Evolutionary conservation across 2,888 invertebrate genomes (phyloP).

Genomic region (Diadromus collaris): DNA sequence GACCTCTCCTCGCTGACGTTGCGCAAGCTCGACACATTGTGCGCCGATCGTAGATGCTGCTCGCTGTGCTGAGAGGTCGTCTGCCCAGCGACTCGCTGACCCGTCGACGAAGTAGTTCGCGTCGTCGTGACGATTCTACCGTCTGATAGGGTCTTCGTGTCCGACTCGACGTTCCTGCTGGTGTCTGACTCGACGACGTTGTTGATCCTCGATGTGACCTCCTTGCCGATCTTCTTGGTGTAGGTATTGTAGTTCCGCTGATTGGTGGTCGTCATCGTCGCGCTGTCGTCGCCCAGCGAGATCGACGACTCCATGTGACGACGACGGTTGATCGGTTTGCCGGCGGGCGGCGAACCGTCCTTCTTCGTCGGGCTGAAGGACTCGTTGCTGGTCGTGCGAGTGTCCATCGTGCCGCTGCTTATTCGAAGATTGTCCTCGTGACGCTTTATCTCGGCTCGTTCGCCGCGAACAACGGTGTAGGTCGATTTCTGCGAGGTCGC

Average conservation of each 20-base stretch:
- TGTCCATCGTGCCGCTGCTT: slow-evolving; percentile 81
- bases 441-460: slow-evolving; percentile 80
- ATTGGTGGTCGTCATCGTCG: slow-evolving; percentile 82
- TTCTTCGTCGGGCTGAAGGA: slow-evolving; percentile 82
- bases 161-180: slow-evolving; percentile 67
- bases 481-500: slow-evolving; percentile 80
- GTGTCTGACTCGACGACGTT: slow-evolving; percentile 62
- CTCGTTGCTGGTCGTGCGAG: slow-evolving; percentile 82
- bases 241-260: slow-evolving; percentile 83
- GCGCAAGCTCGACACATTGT: slow-evolving; percentile 56
- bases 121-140: slow-evolving; percentile 82
- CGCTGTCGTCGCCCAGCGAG: slow-evolving; percentile 82
- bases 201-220: slow-evolving; percentile 66
- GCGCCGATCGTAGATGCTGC: slow-evolving; percentile 56
- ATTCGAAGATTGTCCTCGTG: slow-evolving; percentile 81
- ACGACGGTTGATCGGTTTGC: slow-evolving; percentile 82
- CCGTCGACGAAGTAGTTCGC: slow-evolving; percentile 80
- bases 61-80: slow-evolving; percentile 49
- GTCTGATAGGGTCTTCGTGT: slow-evolving; percentile 81
- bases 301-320: slow-evolving; percentile 87
- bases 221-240: slow-evolving; percentile 78
- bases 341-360: slow-evolving; percentile 80
- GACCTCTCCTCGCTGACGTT: slow-evolving; percentile 64
- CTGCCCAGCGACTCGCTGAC: slow-evolving; percentile 68
- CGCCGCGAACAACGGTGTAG: slow-evolving; percentile 80